Evolutionary conservation across 1,140 invertebrate genomes (phyloP).

Genomic region (Drosophila elegans): DNA sequence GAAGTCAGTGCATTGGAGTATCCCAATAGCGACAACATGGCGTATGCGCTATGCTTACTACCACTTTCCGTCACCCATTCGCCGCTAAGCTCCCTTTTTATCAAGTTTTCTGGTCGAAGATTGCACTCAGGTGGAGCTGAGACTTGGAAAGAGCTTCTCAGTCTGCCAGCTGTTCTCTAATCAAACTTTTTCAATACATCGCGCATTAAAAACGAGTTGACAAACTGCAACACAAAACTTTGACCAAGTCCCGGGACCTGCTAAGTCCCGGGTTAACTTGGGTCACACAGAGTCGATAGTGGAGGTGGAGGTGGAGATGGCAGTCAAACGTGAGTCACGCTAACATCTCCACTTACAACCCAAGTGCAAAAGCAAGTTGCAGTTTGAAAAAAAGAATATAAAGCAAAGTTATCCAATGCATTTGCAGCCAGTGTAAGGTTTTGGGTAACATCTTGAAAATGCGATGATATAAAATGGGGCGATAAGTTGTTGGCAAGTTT

Average conservation of each 20-base stretch:
- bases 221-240: constrained; percentile 69
- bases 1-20: not conserved
- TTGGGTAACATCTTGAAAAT: constrained; percentile 39
- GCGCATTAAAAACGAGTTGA: constrained; percentile 72
- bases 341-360: constrained; percentile 39
- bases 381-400: constrained; percentile 16
- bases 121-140: constrained; percentile 50
- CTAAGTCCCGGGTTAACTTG: constrained; percentile 42
- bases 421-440: constrained; percentile 24
- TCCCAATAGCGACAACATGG: constrained; percentile 22
- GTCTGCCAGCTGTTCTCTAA: constrained; percentile 64
- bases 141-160: constrained; percentile 10
- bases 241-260: constrained; percentile 59
- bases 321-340: constrained; percentile 25
- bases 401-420: constrained; percentile 61
- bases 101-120: constrained; percentile 47
- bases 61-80: not conserved
- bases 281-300: constrained; percentile 3
- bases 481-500: constrained; percentile 41
- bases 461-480: constrained; percentile 27
- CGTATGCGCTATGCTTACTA: constrained; percentile 46
- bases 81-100: constrained; percentile 29
- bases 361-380: constrained; percentile 73
- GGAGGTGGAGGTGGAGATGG: too few species aligned
- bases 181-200: constrained; percentile 78